Conservation (phyloP, 2,888 invertebrate species). For the Steinernema scapterisci region DNA sequence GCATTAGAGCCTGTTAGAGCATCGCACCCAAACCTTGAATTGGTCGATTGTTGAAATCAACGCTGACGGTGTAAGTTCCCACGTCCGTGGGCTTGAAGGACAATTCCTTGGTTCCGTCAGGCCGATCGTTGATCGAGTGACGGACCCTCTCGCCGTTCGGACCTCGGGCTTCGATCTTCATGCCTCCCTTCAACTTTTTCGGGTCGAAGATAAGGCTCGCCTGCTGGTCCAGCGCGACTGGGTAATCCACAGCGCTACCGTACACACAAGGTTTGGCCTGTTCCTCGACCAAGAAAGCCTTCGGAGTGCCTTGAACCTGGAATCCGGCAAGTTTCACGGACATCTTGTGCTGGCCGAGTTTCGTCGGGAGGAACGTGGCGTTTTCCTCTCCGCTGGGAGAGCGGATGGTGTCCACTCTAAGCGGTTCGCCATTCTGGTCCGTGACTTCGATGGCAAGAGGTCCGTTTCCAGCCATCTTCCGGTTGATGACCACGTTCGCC, state of each 20-base stretch:
- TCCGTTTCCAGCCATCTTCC: slow-evolving; percentile 61
- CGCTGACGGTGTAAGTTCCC: slow-evolving; percentile 56
- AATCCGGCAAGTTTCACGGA: slow-evolving; percentile 62
- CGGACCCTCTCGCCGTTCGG: slow-evolving; percentile 51
- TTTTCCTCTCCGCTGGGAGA: slow-evolving; percentile 56
- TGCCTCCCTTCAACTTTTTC: slow-evolving; percentile 66
- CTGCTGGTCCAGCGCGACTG: slow-evolving; percentile 70
- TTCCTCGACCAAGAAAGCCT: slow-evolving; percentile 57
- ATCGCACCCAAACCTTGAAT: slow-evolving; percentile 72
- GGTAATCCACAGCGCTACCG: slow-evolving; percentile 72
- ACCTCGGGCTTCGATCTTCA: slow-evolving; percentile 57
- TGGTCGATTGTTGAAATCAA: slow-evolving; percentile 70
- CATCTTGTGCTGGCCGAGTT: slow-evolving; percentile 62
- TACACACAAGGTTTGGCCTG: slow-evolving; percentile 58
- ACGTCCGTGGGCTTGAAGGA: slow-evolving; percentile 62
- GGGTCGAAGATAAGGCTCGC: slow-evolving; percentile 71
- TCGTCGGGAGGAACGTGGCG: slow-evolving; percentile 63
- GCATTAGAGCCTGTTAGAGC: neutral
- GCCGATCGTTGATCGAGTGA: slow-evolving; percentile 56
- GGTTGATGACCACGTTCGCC: slow-evolving; percentile 47
- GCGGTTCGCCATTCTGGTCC: slow-evolving; percentile 59
- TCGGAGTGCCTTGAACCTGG: slow-evolving; percentile 56
- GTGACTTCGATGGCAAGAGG: slow-evolving; percentile 60
- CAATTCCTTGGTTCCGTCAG: slow-evolving; percentile 77
- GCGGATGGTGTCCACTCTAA: slow-evolving; percentile 54